Conservation (phyloP, 2,888 invertebrate genomes). For the Myopa tessellatipennis region DNA sequence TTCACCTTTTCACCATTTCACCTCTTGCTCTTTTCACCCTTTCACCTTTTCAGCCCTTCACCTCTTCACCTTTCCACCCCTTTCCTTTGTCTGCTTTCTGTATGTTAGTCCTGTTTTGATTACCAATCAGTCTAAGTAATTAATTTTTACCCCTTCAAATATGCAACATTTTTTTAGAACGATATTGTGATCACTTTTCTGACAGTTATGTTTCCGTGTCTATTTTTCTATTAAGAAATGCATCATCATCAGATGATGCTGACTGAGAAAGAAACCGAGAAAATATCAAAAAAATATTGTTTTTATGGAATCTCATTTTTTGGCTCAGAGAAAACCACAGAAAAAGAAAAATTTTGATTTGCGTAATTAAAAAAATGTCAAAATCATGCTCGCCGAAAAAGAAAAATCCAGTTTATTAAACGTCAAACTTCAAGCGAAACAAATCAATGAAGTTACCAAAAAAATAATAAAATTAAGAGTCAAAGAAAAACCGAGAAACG, state of each 20-base stretch:
- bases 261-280: neutral
- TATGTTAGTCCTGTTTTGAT: too few relatives aligned
- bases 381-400: neutral
- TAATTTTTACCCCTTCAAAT: too few relatives aligned
- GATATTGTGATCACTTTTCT: too few relatives aligned
- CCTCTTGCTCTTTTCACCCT: too few relatives aligned
- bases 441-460: conserved; percentile 29
- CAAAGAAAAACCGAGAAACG: neutral
- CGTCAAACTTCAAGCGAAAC: conserved; percentile 28
- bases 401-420: conserved; percentile 19
- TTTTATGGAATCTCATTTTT: neutral
- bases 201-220: neutral
- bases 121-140: too few relatives aligned
- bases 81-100: too few relatives aligned
- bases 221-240: neutral
- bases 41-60: too few relatives aligned
- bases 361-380: conserved; percentile 33
- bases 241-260: neutral
- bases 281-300: neutral
- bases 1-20: too few relatives aligned
- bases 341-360: neutral
- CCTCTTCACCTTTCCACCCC: too few relatives aligned
- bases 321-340: neutral
- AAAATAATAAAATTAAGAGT: conserved; percentile 3
- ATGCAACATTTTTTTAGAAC: too few relatives aligned